phyloP scores from a whole-genome alignment of 2,888 invertebrate genomes.

The Gryllus longicercus region DNA sequence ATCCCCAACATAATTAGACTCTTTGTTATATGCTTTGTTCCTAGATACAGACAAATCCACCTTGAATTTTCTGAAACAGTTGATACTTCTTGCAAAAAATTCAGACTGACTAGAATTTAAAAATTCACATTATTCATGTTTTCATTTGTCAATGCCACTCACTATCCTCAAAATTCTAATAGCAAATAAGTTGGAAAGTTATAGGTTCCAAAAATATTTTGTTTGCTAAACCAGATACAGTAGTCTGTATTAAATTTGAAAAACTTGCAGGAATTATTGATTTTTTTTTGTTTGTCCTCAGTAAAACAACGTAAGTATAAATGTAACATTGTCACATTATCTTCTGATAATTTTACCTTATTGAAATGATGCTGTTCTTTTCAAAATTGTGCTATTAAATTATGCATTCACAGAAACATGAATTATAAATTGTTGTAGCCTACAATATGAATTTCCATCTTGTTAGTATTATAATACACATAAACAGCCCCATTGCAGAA shows the following conservation, averaged over 20 bases:
- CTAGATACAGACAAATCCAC: too few relatives aligned
- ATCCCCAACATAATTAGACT: background rate
- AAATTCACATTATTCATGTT: background rate
- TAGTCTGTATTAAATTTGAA: too few relatives aligned
- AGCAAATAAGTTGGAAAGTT: too few relatives aligned
- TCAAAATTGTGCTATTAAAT: too few relatives aligned
- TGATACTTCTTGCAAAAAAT: too few relatives aligned
- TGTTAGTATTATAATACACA: background rate
- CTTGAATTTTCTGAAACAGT: background rate
- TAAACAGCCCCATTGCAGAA: background rate
- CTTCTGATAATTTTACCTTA: too few relatives aligned
- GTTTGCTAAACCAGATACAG: background rate
- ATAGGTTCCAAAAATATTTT: background rate
- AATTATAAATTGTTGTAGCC: too few relatives aligned
- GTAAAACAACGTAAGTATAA: too few relatives aligned
- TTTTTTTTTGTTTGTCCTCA: too few relatives aligned
- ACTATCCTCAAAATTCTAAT: background rate
- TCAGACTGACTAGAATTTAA: too few relatives aligned
- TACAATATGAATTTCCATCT: background rate
- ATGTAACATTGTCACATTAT: too few relatives aligned
- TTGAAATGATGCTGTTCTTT: background rate
- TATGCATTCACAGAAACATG: background rate
- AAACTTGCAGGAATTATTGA: too few relatives aligned
- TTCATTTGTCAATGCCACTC: background rate
- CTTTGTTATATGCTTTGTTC: background rate